Conservation (phyloP, 2,888 invertebrate genomes). For the Auanema freiburgensis region DNA sequence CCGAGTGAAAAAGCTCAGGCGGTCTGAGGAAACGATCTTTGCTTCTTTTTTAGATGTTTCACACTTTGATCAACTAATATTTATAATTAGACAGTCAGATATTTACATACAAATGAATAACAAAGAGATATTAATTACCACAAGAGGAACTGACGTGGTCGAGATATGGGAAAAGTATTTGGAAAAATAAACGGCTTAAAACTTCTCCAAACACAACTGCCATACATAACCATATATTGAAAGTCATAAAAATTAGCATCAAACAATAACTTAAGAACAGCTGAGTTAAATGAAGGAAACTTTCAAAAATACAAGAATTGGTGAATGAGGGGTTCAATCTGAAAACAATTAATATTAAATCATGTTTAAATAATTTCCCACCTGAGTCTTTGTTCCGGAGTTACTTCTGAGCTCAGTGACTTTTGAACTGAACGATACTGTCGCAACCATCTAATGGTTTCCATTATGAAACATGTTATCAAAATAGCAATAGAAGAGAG, state of each 20-base stretch:
- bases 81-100: too few species aligned
- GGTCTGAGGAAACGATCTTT: too few species aligned
- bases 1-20: too few species aligned
- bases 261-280: conserved; percentile 53
- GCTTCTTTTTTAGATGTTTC: too few species aligned
- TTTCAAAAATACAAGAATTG: conserved; percentile 38
- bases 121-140: too few species aligned
- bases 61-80: too few species aligned
- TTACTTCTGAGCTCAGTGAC: conserved; percentile 15
- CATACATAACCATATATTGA: conserved; percentile 59
- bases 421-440: conserved; percentile 35
- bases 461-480: conserved; percentile 48
- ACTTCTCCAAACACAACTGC: conserved; percentile 59
- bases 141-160: conserved; percentile 1
- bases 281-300: conserved; percentile 47
- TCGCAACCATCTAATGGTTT: conserved; percentile 53
- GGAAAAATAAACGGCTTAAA: conserved; percentile 26
- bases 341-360: conserved; percentile 4
- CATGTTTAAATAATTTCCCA: background rate
- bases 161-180: conserved; percentile 32
- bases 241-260: conserved; percentile 64
- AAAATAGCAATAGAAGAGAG: conserved; percentile 52
- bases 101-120: too few species aligned
- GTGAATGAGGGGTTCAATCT: conserved; percentile 28
- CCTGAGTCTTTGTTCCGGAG: conserved; percentile 32